Base-by-base conservation (phyloP, 2,113 vertebrate genomes). In the Herpetotheres cachinnans region DNA sequence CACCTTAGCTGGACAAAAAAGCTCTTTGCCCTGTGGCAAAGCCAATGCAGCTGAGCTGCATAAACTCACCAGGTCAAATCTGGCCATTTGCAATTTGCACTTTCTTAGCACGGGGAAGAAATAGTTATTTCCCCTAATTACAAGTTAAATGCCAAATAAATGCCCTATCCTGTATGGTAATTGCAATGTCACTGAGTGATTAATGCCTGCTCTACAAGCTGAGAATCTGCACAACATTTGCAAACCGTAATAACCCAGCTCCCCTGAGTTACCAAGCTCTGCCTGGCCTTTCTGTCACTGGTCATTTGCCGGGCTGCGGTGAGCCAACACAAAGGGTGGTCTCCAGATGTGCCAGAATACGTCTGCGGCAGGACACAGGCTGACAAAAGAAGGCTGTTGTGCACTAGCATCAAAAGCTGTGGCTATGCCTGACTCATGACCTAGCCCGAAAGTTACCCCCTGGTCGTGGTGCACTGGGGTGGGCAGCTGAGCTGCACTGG, bases 91-190 rank as follows among this genome's bases (percentile, higher is more conserved):
- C 89, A 72, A 40, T 56, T 44, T n/a, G 20, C 61, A 22, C 29
- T 83, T 82, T 32, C 89, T 87, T 79, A 67, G 66, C 61, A 71
- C 0, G 2, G 70, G 73, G 38, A 88, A 96, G 84, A 95, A 97
- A 95, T 16, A 82, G 70, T 82, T 94, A 80, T 73, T 93, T 85
- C 38, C 77, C 38, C 86, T 91, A 87, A 88, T 93, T 89, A 77
- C 84, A 82, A 13, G 73, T 96, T 91, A 94, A 95, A 93, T 91
- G 86, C 77, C 94, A 93, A 95, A 94, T 91, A 95, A 97, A 92
- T 73, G 93, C 81, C 91, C 89, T 85, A 80, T 42, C 73, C 10
- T 4, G 70, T 54, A 59, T 77, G 80, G 89, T 82, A 89, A 94
- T 85, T 91, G 91, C 81, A 66, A 18, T 80, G 73, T 85, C 94